Percentiles rank a stretch among this genome's conserved stretches.
phyloP scores from a whole-genome alignment of 2,888 invertebrate species.

The Malthinus flaveolus region DNA sequence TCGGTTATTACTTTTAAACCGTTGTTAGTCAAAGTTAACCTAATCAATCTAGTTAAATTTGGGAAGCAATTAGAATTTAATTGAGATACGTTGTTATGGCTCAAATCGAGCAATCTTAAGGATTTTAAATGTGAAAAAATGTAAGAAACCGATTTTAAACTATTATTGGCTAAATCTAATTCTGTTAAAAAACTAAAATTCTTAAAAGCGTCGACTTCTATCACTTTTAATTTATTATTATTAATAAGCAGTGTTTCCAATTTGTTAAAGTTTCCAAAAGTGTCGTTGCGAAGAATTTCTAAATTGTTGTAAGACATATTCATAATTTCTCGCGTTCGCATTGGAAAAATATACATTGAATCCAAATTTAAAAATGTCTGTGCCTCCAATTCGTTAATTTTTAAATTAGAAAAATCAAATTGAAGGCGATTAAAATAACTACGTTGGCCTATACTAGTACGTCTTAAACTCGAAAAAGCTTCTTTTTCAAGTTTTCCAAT shows the following conservation, averaged over 20 bases:
- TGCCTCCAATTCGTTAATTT: neutral
- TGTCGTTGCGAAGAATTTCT: neutral
- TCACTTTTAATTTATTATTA: neutral
- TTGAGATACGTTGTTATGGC: neutral
- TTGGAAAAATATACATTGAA: accelerated
- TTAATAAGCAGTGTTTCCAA: neutral
- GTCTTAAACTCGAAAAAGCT: neutral
- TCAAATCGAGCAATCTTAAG: neutral
- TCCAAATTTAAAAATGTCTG: neutral
- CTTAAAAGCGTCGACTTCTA: slow-evolving; percentile 9
- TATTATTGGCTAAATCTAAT: neutral
- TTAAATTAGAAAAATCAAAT: neutral
- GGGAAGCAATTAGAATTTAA: neutral
- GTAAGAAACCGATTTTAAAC: neutral
- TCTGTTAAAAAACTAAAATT: neutral
- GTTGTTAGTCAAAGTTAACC: neutral
- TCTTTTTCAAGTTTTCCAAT: neutral
- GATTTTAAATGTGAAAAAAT: neutral
- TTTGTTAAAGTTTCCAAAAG: neutral
- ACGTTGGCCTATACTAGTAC: neutral
- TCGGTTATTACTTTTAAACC: neutral
- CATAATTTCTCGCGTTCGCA: neutral
- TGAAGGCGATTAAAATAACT: too few species aligned
- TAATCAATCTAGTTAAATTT: neutral
- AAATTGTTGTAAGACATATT: neutral